Conservation (phyloP, 2,113 vertebrate genomes). For the Haemorhous mexicanus region DNA sequence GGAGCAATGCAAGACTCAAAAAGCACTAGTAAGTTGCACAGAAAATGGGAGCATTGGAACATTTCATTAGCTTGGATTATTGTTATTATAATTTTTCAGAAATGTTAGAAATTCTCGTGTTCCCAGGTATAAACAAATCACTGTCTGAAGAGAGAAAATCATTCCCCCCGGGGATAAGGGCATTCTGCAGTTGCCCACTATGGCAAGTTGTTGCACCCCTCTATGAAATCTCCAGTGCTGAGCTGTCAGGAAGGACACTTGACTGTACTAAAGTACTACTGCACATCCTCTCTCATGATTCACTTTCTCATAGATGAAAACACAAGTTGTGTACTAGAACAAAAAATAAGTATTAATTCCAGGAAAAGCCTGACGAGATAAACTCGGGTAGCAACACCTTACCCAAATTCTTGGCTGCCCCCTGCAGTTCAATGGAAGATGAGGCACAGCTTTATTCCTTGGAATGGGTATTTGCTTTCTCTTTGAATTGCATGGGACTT, state of each 20-base stretch:
- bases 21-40: background rate
- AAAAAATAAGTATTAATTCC: slow-evolving; percentile 1
- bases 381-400: background rate
- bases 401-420: slow-evolving; percentile 72
- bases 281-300: background rate
- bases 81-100: background rate
- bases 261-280: background rate
- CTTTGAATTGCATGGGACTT: slow-evolving; percentile 45
- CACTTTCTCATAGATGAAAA: slow-evolving; percentile 51
- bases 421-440: slow-evolving; percentile 62
- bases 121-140: background rate
- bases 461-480: slow-evolving; percentile 1
- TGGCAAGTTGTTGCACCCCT: background rate
- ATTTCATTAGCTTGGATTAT: slow-evolving; percentile 6
- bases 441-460: background rate
- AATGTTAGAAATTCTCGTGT: background rate
- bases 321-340: slow-evolving; percentile 39
- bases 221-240: background rate
- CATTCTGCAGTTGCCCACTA: background rate
- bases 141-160: background rate
- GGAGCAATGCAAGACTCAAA: slow-evolving; percentile 3
- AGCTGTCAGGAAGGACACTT: background rate
- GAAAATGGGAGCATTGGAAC: background rate
- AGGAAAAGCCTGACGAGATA: slow-evolving; percentile 5
- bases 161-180: background rate